These are phyloP conservation scores for Sepioteuthis lessoniana DNA, from an alignment of 2,888 invertebrate genomes.

Conservation along the genomic window DNA sequence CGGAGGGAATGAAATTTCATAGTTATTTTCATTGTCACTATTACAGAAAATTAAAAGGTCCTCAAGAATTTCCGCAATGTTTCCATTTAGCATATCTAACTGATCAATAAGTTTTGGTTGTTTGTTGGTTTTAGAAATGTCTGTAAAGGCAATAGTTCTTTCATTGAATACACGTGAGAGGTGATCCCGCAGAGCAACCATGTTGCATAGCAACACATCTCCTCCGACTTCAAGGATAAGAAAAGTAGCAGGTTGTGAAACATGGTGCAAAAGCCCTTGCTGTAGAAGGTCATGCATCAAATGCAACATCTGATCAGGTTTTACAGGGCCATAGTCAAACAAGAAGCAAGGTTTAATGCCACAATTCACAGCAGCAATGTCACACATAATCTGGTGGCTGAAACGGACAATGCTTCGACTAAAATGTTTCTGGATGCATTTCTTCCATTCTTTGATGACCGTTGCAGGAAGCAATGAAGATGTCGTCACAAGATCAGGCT, in stretches of 20 bases:
- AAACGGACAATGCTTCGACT: neutral
- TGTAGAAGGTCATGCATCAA: conserved; percentile 25
- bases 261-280: neutral
- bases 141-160: neutral
- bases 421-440: conserved; percentile 41
- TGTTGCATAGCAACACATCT: conserved; percentile 39
- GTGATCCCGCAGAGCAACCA: neutral
- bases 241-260: neutral
- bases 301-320: neutral
- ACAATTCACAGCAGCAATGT: conserved; percentile 37
- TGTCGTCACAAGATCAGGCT: conserved; percentile 34
- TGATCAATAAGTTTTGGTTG: conserved; percentile 25
- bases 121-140: conserved; percentile 25
- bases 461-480: neutral
- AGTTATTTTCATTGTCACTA: neutral
- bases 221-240: neutral
- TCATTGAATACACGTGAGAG: neutral
- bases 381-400: conserved; percentile 37
- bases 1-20: neutral
- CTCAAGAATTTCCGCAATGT: neutral
- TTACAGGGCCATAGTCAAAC: conserved; percentile 39
- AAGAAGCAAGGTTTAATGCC: conserved; percentile 19
- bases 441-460: neutral
- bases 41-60: neutral
- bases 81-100: neutral